Evolutionary conservation across 1,140 invertebrate genomes (phyloP).

Genomic region (Choristoneura fumiferana): DNA sequence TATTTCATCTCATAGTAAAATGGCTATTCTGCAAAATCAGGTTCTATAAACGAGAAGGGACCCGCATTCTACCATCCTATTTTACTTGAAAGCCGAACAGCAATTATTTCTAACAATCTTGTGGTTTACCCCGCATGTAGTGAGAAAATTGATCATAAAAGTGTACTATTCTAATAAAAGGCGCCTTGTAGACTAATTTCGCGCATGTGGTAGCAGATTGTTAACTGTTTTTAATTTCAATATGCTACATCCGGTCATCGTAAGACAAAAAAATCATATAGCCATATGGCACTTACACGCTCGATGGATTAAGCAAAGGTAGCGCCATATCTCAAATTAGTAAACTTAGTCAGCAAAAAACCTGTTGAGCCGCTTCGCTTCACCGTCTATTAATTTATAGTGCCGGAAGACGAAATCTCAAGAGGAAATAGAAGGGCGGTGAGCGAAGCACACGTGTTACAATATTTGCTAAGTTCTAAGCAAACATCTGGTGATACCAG

Average conservation of each 20-base stretch:
- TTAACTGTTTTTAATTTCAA: slow-evolving; percentile 30
- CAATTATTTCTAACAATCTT: slow-evolving; percentile 72
- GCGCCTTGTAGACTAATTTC: slow-evolving; percentile 47
- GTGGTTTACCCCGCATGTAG: slow-evolving; percentile 65
- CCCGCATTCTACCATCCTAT: slow-evolving; percentile 58
- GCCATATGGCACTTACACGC: slow-evolving; percentile 47
- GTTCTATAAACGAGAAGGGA: slow-evolving; percentile 37
- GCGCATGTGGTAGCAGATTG: slow-evolving; percentile 58
- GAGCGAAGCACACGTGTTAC: slow-evolving; percentile 72
- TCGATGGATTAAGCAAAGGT: slow-evolving; percentile 34
- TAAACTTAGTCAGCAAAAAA: slow-evolving; percentile 60
- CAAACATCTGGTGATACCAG: slow-evolving; percentile 67
- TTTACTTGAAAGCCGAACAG: slow-evolving; percentile 43
- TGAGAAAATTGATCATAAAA: slow-evolving; percentile 66
- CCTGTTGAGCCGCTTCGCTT: slow-evolving; percentile 31
- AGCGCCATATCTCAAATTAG: slow-evolving; percentile 47
- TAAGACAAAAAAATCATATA: slow-evolving; percentile 31
- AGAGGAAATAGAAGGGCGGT: slow-evolving; percentile 72
- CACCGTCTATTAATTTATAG: slow-evolving; percentile 65
- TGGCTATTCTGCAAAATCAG: slow-evolving; percentile 23
- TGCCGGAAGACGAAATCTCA: slow-evolving; percentile 74
- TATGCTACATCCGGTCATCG: slow-evolving; percentile 57
- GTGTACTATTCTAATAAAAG: slow-evolving; percentile 64
- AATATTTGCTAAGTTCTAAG: slow-evolving; percentile 72
- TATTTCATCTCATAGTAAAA: slow-evolving; percentile 23